Evolutionary conservation across 2,113 vertebrate species (phyloP), one percentile per base, ranked within the genome.

Genomic region (Carollia perspicillata): DNA sequence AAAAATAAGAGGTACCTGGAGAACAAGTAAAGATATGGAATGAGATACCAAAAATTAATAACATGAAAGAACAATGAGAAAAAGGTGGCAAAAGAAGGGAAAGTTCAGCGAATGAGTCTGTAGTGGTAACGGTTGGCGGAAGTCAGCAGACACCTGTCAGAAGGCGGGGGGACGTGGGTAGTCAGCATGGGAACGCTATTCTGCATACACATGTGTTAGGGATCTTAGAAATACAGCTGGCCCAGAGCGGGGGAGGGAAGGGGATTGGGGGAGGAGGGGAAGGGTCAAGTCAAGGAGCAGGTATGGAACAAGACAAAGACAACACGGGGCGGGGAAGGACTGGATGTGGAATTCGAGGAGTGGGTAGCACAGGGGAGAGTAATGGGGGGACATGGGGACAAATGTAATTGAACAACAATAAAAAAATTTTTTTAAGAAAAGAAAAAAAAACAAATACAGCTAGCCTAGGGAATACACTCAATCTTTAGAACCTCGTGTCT

Each of bases 81-180:
- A 42, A 81, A 84, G n/a, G 22, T 74, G 35, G 14, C 33, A 37
- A 84, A 85, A 78, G 17, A 78, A 88, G 2, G 33, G 18, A 55
- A 13, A 0, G 6, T 72, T 72, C 22, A 16, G 35, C 40, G 16
- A 71, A 72, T n/a, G 30, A 37, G 0, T 3, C 55, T 66, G 23
- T 40, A 1, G 2, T 83, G 28, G 3, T 23, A 30, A 49, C 2
- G 30, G 2, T 5, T 9, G 18, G n/a, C n/a, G n/a, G 51, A 7
- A 42, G 26, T 13, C 1, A 0, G 20, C 1, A 23, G 17, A 35
- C 55, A 40, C 28, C 16, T 20, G n/a, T 68, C 47, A 17, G 16
- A 47, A 14, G 23, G 23, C 47, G 35, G 18, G 0, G 35, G 0
- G 20, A 8, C 7, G 1, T 47, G 22, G n/a, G 28, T 42, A 79